A percentile compares a stretch with the other conserved stretches of the same genome.
These are phyloP conservation scores for Climacteris rufus DNA, from an alignment of 2,113 vertebrate genomes.

Conservation along the genomic window DNA sequence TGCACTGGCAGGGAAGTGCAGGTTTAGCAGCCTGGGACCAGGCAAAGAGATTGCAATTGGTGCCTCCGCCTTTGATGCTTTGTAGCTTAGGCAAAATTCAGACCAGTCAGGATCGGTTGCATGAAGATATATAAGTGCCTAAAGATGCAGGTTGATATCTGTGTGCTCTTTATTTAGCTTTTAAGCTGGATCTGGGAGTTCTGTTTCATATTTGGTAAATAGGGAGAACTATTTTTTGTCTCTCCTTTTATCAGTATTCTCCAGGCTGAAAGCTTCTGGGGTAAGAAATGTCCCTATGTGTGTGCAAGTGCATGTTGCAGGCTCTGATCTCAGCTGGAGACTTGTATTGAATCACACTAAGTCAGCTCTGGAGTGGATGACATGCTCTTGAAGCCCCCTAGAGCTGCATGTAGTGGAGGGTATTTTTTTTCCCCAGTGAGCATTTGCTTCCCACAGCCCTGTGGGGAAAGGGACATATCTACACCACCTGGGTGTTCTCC, in stretches of 20 bases:
- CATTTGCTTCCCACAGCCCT: fast-evolving
- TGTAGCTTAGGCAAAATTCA: background rate
- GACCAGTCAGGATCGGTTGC: fast-evolving
- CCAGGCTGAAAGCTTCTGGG: background rate
- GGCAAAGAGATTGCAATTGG: fast-evolving
- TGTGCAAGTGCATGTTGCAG: background rate
- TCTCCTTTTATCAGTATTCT: background rate
- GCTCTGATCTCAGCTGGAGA: background rate
- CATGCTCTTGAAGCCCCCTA: background rate
- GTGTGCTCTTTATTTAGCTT: background rate
- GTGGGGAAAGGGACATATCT: background rate
- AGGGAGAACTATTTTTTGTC: background rate
- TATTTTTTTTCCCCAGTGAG: background rate
- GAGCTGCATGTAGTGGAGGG: background rate
- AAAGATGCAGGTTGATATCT: background rate
- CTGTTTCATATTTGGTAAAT: background rate
- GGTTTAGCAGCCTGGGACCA: background rate
- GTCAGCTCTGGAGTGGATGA: background rate
- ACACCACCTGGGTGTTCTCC: background rate
- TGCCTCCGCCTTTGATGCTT: background rate
- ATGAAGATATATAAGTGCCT: background rate
- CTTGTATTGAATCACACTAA: background rate
- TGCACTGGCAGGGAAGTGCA: fast-evolving
- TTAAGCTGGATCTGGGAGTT: background rate
- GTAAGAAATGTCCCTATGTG: fast-evolving